Evolutionary conservation across 1,140 invertebrate genomes (phyloP).

Genomic region (Nymphalis io): DNA sequence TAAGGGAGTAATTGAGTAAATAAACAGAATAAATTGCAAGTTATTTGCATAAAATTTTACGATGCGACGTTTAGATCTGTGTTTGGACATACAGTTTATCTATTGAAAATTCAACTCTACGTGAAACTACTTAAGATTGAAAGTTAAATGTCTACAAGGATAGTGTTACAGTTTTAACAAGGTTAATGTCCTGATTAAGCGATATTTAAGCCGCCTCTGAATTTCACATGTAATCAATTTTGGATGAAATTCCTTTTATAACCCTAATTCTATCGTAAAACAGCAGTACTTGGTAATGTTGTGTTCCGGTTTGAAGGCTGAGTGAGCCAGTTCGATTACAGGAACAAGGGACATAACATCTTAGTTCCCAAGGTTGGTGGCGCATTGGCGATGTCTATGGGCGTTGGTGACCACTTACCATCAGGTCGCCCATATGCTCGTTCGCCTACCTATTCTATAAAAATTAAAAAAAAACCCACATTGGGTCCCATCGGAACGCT

Average conservation of each 20-base stretch:
- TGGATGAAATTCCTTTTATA: neutral
- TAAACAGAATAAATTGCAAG: slow-evolving; percentile 48
- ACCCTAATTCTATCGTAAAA: no score
- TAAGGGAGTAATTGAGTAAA: slow-evolving; percentile 52
- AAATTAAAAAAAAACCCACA: no score
- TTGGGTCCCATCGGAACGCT: no score
- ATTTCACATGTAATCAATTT: slow-evolving; percentile 19
- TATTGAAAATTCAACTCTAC: slow-evolving; percentile 11
- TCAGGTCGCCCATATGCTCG: no score
- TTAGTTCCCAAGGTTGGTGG: no score
- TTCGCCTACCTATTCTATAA: no score
- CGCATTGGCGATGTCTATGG: no score
- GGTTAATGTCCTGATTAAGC: slow-evolving; percentile 7
- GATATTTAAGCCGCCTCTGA: slow-evolving; percentile 8
- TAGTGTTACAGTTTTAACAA: neutral
- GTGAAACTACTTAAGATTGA: neutral
- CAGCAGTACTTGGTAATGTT: no score
- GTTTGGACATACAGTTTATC: slow-evolving; percentile 3
- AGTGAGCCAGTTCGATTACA: no score
- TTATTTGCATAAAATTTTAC: slow-evolving; percentile 59
- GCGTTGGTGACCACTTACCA: no score
- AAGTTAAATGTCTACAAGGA: neutral
- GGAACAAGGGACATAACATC: no score
- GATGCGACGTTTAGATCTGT: slow-evolving; percentile 22
- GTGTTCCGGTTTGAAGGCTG: no score